Evolutionary conservation across 2,113 vertebrate species (phyloP).

Genomic region (Hippocampus barbouri): DNA sequence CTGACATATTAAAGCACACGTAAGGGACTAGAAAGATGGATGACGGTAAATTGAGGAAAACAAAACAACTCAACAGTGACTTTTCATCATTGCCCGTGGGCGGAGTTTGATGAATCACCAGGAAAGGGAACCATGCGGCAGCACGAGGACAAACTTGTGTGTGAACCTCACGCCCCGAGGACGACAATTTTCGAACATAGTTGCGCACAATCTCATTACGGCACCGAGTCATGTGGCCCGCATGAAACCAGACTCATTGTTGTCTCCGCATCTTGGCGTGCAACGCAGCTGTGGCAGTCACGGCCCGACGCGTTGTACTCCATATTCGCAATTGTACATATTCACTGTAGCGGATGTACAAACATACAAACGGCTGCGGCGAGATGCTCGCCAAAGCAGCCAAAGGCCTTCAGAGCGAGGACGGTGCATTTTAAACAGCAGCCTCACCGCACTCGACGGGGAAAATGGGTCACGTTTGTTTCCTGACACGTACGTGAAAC

Average conservation of each 20-base stretch:
- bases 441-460: neutral
- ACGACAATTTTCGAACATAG: neutral
- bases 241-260: neutral
- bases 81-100: neutral
- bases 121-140: neutral
- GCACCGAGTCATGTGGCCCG: neutral
- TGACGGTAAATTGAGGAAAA: neutral
- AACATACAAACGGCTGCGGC: neutral
- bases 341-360: neutral
- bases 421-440: neutral
- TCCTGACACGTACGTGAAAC: neutral
- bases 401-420: slow-evolving; percentile 4
- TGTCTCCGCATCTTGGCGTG: neutral
- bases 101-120: neutral
- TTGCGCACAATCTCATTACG: neutral
- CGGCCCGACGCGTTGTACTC: neutral
- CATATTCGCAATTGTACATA: neutral
- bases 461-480: neutral
- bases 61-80: neutral
- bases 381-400: neutral
- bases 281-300: neutral
- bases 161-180: neutral
- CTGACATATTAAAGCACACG: too few relatives aligned
- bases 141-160: neutral
- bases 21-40: too few relatives aligned